Conservation (phyloP, 92 coral and sea anemone species). For the Phymanthus crucifer region DNA sequence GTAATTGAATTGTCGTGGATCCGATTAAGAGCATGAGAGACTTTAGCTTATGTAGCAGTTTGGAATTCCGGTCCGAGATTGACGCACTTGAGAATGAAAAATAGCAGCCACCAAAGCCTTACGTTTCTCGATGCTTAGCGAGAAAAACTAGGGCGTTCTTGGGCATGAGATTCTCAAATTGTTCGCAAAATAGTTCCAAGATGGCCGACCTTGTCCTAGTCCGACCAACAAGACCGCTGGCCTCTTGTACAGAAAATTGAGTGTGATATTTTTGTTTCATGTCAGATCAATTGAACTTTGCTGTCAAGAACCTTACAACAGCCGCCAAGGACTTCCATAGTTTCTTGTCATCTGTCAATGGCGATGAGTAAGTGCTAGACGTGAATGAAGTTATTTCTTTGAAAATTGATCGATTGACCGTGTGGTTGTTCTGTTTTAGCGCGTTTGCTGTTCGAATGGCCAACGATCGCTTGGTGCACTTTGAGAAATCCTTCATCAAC, state of each 20-base stretch:
- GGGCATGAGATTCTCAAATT: too few species aligned
- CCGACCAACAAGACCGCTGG: not conserved
- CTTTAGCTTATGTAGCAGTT: too few species aligned
- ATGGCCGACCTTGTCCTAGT: not conserved
- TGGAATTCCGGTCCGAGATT: too few species aligned
- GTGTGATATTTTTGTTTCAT: not conserved
- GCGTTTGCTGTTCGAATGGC: conserved; percentile 67
- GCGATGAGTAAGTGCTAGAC: conserved; percentile 57
- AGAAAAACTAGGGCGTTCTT: too few species aligned
- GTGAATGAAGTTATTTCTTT: not conserved
- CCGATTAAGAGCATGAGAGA: too few species aligned
- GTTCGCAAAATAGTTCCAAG: not conserved
- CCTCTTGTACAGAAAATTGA: not conserved
- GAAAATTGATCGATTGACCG: not conserved
- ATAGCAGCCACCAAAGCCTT: too few species aligned
- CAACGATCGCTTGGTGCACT: conserved; percentile 76
- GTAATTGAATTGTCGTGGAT: not conserved
- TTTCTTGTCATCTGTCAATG: conserved; percentile 39
- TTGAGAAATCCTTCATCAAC: conserved; percentile 75
- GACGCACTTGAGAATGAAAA: too few species aligned
- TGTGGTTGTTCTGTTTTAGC: conserved; percentile 40
- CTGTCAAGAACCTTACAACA: conserved; percentile 53
- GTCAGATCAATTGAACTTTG: conserved; percentile 31
- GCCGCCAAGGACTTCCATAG: conserved; percentile 62
- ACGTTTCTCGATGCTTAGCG: too few species aligned